phyloP scores from a whole-genome alignment of 2,797 vertebrate species.

The Sandelia bainsii region DNA sequence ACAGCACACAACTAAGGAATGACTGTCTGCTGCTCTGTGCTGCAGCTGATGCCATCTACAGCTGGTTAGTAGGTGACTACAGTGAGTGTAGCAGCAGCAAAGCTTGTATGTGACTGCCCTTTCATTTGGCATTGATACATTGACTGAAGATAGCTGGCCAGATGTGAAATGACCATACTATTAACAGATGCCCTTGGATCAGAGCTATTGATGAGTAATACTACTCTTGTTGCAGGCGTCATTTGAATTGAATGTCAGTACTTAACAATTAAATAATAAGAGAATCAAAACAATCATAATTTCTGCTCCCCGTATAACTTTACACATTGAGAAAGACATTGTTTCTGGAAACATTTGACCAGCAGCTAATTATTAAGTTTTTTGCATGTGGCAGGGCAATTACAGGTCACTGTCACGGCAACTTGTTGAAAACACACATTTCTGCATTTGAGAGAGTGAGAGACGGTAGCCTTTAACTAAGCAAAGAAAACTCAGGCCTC shows the following conservation, averaged over 20 bases:
- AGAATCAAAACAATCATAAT: too few relatives aligned
- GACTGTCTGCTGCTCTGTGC: slow-evolving; percentile 39
- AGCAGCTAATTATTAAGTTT: slow-evolving; percentile 5
- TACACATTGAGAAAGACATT: slow-evolving; percentile 10
- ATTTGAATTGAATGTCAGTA: not conserved
- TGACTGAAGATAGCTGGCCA: slow-evolving; percentile 37
- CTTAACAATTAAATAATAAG: not conserved
- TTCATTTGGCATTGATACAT: slow-evolving; percentile 12
- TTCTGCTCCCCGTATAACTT: slow-evolving; percentile 8
- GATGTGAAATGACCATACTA: slow-evolving; percentile 17
- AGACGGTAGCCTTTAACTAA: slow-evolving; percentile 20
- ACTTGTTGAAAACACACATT: not conserved
- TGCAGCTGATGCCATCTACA: slow-evolving; percentile 38
- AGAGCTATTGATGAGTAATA: slow-evolving; percentile 9
- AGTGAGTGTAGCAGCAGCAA: slow-evolving; percentile 36
- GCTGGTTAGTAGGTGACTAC: slow-evolving; percentile 64
- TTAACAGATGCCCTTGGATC: slow-evolving; percentile 21
- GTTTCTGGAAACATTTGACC: not conserved
- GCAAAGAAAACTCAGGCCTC: slow-evolving; percentile 4
- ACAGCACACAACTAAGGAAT: slow-evolving; percentile 51
- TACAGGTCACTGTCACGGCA: slow-evolving; percentile 12
- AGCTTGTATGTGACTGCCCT: slow-evolving; percentile 32
- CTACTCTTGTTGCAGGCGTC: not conserved
- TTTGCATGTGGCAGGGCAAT: not conserved
- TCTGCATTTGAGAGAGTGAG: not conserved